Percentiles rank a stretch among this genome's conserved stretches.
Conservation (phyloP, 1,140 invertebrate genomes). For the Marisa cornuarietis region DNA sequence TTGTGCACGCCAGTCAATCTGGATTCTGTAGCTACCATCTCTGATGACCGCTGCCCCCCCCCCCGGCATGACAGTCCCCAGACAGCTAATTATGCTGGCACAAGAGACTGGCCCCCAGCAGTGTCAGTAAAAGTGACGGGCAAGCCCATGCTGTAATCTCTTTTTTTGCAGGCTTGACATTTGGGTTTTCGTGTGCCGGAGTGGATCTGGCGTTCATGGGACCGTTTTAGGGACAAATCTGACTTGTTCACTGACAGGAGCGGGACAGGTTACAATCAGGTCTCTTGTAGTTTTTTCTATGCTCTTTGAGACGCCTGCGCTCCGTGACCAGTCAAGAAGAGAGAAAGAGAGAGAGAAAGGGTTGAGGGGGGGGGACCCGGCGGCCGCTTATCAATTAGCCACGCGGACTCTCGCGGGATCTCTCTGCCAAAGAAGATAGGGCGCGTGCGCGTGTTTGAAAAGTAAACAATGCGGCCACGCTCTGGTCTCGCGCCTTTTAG, state of each 20-base stretch:
- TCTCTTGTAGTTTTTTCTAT: background rate
- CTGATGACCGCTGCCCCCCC: too few relatives aligned
- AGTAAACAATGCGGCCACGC: background rate
- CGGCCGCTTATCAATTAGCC: constrained; percentile 7
- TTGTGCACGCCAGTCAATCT: too few relatives aligned
- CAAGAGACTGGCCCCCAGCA: too few relatives aligned
- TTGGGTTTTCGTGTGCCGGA: background rate
- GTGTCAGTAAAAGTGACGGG: too few relatives aligned
- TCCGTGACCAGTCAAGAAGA: background rate
- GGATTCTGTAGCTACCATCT: too few relatives aligned
- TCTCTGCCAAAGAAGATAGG: background rate
- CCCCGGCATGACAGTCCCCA: too few relatives aligned
- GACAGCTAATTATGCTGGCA: too few relatives aligned
- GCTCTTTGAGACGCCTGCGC: background rate
- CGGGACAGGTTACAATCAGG: background rate
- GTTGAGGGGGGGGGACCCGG: background rate
- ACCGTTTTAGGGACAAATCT: background rate
- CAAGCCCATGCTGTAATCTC: too few relatives aligned
- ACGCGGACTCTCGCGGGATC: background rate
- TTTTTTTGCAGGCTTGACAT: background rate
- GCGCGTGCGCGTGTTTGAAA: constrained; percentile 2
- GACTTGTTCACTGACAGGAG: background rate
- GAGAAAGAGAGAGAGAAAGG: too few relatives aligned
- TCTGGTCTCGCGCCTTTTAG: background rate
- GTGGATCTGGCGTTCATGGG: background rate